Base-by-base conservation (phyloP, 2,797 vertebrate genomes). In the Lagocephalus sceleratus region DNA sequence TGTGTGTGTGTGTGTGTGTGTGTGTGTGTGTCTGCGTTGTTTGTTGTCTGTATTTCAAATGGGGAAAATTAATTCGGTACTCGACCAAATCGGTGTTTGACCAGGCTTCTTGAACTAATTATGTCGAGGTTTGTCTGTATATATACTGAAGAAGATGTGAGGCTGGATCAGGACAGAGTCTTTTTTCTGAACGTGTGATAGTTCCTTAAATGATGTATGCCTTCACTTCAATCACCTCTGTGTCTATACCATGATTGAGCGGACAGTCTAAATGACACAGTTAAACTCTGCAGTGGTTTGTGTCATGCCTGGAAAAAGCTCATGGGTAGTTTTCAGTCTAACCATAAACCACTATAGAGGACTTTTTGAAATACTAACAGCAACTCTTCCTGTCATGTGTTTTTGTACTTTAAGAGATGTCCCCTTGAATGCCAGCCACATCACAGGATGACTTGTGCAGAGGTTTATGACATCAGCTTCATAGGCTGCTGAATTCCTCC, bases 391-490 rank as follows among this genome's bases (percentile, higher is more conserved):
- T 76, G 60, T 52, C 65, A 63, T 66, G 54, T 60, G 25, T 75
- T 56, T 72, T 57, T 60, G 56, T 64, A 64, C 74, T 64, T 78
- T 82, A 75, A 83, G 83, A 83, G 83, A 79, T 78, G 81, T 68
- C 63, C 69, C 61, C 35, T 70, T 17, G 19, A 60, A 75, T 83
- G 74, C 82, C 75, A 72, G 67, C 81, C 85, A 87, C 86, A 88
- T 89, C 78, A 85, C 58, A 85, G 48, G 57, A 66, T 40, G 6
- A 12, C 55, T n/a, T 50, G 61, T 8, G 20, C 57, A 60, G 65
- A 71, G 66, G 58, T 83, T 84, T 63, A 55, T 68, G 75, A 63
- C 51, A 50, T 17, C 14, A 20, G 45, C 44, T 45, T 54, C 58
- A 55, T 54, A 68, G 51, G 53, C 47, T 44, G 1, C 29, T 29